Evolutionary conservation across 2,113 vertebrate species (phyloP), one percentile per base, ranked within the genome.

Genomic region (Promerops cafer): DNA sequence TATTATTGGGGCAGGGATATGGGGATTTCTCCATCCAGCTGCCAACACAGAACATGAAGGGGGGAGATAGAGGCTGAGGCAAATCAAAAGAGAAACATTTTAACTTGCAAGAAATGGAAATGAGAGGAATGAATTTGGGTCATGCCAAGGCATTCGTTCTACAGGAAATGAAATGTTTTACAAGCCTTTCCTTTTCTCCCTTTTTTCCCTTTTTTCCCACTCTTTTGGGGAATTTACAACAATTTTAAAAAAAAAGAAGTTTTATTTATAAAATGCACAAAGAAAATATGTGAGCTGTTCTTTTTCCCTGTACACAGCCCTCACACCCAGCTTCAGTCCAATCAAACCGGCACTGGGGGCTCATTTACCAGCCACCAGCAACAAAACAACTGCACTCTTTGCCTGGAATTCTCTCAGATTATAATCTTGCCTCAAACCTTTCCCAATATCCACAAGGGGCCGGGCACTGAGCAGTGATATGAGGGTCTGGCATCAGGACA

Each of bases 61-160:
- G 8, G 56, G 31, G 56, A 89, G 72, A 75, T 16, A 28, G 11
- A 66, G 87, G 72, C 92, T 89, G 90, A 94, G n/a, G 57, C 40
- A 93, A 87, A 95, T 85, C 17, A 28, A 61, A 89, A 47, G 65
- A 75, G 90, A 66, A 85, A 61, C 6, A 2, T 91, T 94, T 96
- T 78, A 79, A 87, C 84, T 95, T 74, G 61, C 65, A 84, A 91
- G 92, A 76, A 87, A 95, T 93, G 95, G 96, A 95, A 97, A 96
- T 94, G 84, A 94, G 70, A 82, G 47, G 61, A 95, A 70, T 84
- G 92, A 97, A 94, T 95, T 89, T 95, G 90, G 95, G 96, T 97
- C 95, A 96, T 18, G 90, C 84, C 94, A 79, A 91, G 91, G 78
- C 84, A 64, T 93, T 87, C 1, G 0, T 82, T 87, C 87, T 82